Base-by-base conservation (phyloP, 2,888 invertebrate genomes). In the Perizoma affinitatum region DNA sequence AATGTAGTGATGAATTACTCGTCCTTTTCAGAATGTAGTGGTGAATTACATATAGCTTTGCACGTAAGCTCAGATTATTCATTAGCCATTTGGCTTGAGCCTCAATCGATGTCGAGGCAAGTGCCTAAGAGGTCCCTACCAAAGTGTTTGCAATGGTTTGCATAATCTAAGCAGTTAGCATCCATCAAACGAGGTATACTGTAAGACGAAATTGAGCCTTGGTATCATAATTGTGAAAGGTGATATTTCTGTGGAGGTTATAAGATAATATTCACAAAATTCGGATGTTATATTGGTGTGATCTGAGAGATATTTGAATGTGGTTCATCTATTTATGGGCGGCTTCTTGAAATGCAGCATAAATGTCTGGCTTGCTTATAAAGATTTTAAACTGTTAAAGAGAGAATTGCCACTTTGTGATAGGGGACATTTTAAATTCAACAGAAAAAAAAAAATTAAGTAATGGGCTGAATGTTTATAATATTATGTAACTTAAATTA, bases 111-210 rank as follows among this genome's bases (percentile, higher is more conserved):
- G 59, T 57, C 54, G 54, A 60, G 51, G 56, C 53, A 45, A 43
- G 43, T 33, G 58, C 42, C 47, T 54, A 42, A 51, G 57, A 55
- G 55, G 51, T 42, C 42, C 42, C 46, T 45, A 6, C 52, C 42
- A 53, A 51, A 58, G 61, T 60, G 57, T 63, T 63, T 56, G 53
- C 54, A 43, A 56, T 57, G 53, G 59, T 59, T 63, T 57, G 63
- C 63, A 60, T 63, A 63, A 56, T 59, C 59, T 56, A 55, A 63
- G 42, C 56, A 58, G 49, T 49, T 50, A 42, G 51, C 10, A 8
- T 47, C 34, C 6, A 22, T 34, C 9, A 43, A 7, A 22, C 6
- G n/a, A 42, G 36, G 42, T 33, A 8, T 10, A 35, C 34, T 34
- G 8, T 5, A 5, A 52, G 5, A 8, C 11, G 36, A 58, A 45